phyloP scores from a whole-genome alignment of 2,113 vertebrate species.

The Pygoscelis antarcticus region DNA sequence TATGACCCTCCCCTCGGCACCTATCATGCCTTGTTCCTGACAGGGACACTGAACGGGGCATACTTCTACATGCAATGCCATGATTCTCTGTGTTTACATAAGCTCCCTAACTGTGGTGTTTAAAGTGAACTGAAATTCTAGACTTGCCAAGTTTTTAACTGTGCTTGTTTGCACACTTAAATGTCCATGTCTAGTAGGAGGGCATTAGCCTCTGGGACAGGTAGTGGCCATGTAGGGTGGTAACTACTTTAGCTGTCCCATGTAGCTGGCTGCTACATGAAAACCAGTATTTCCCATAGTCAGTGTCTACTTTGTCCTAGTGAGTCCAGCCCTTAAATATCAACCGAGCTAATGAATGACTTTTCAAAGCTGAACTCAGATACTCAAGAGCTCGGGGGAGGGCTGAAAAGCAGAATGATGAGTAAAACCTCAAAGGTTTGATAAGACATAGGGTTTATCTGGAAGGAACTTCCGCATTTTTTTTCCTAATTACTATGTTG shows the following conservation, averaged over 20 bases:
- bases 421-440: slow-evolving; percentile 7
- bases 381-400: background rate
- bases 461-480: background rate
- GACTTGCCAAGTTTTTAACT: background rate
- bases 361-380: slow-evolving; percentile 1
- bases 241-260: background rate
- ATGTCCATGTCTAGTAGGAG: background rate
- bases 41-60: fast-evolving
- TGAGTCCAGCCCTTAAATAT: background rate
- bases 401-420: background rate
- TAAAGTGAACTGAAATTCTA: background rate
- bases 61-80: background rate
- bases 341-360: background rate
- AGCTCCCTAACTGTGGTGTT: background rate
- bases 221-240: background rate
- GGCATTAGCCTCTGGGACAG: background rate
- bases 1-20: background rate
- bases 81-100: fast-evolving
- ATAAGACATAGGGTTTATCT: slow-evolving; percentile 1
- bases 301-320: background rate
- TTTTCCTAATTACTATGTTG: background rate
- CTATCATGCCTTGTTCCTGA: background rate
- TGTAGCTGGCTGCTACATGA: background rate
- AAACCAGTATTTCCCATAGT: background rate
- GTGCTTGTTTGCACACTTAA: background rate